Evolutionary conservation across 2,888 invertebrate genomes (phyloP).

Genomic region (Drosophila sordidula): DNA sequence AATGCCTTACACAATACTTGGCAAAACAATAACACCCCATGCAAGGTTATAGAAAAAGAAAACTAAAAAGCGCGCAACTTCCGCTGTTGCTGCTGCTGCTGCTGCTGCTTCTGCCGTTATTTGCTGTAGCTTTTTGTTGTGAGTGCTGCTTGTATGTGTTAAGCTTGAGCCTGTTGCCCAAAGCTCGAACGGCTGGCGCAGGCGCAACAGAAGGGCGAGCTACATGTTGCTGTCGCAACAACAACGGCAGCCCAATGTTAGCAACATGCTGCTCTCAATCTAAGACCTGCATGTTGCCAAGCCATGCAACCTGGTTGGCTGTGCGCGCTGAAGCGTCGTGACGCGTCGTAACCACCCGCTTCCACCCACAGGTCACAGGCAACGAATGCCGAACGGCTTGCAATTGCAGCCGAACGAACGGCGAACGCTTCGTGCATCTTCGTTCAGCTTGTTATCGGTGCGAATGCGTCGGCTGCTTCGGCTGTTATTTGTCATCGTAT

Average conservation of each 20-base stretch:
- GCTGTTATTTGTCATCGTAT: neutral
- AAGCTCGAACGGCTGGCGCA: constrained; percentile 51
- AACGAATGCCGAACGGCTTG: neutral
- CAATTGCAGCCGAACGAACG: constrained; percentile 9
- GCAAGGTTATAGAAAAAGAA: constrained; percentile 10
- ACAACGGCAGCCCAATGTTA: constrained; percentile 3
- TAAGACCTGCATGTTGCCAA: constrained; percentile 37
- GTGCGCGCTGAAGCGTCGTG: constrained; percentile 44
- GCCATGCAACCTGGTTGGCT: constrained; percentile 58
- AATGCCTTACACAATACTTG: neutral
- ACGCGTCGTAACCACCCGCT: constrained; percentile 15
- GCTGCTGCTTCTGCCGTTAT: neutral
- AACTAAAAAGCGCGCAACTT: constrained; percentile 44
- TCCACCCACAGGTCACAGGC: constrained; percentile 1
- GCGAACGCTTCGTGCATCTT: neutral
- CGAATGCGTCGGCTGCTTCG: constrained; percentile 5
- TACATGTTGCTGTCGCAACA: constrained; percentile 37
- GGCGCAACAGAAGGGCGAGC: constrained; percentile 46
- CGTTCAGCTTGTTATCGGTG: constrained; percentile 5
- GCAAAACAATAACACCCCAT: neutral
- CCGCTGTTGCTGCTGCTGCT: constrained; percentile 21
- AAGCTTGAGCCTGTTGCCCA: constrained; percentile 3
- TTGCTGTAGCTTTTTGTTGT: neutral
- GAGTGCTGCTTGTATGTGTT: neutral
- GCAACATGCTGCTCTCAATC: constrained; percentile 42